These are phyloP conservation scores for Masticophis lateralis DNA, from an alignment of 2,797 vertebrate genomes.

Conservation along the genomic window DNA sequence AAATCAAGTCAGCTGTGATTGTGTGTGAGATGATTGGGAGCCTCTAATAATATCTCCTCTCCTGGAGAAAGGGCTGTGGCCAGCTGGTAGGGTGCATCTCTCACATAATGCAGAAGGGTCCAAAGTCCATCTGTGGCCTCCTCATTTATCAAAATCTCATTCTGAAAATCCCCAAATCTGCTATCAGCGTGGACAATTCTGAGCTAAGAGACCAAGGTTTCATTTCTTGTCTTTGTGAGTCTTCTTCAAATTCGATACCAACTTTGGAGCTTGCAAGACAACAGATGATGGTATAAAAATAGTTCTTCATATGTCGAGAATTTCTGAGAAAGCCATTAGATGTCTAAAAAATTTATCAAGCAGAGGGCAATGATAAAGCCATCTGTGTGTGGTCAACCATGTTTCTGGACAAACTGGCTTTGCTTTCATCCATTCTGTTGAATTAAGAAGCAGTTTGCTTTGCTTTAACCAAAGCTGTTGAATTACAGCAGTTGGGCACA, in stretches of 20 bases:
- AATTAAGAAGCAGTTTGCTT: background rate
- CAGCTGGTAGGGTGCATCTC: background rate
- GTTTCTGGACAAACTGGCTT: background rate
- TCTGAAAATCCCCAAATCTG: background rate
- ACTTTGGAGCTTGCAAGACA: background rate
- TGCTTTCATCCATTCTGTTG: background rate
- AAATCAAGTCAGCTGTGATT: background rate
- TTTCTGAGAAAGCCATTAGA: background rate
- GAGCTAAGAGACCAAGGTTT: background rate
- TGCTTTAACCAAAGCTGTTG: background rate
- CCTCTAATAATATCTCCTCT: background rate
- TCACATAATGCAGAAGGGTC: background rate
- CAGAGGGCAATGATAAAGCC: background rate
- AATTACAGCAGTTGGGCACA: background rate
- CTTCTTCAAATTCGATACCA: background rate
- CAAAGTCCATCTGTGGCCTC: background rate
- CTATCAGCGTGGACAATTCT: background rate
- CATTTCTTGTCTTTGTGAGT: background rate
- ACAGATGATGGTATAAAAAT: background rate
- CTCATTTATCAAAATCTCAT: background rate
- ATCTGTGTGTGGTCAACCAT: background rate
- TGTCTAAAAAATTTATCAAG: background rate
- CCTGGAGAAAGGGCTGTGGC: background rate
- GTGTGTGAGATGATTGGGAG: background rate
- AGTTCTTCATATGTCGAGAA: background rate